Evolutionary conservation across 2,797 vertebrate genomes (phyloP).

Genomic region (Muscicapa comitata): DNA sequence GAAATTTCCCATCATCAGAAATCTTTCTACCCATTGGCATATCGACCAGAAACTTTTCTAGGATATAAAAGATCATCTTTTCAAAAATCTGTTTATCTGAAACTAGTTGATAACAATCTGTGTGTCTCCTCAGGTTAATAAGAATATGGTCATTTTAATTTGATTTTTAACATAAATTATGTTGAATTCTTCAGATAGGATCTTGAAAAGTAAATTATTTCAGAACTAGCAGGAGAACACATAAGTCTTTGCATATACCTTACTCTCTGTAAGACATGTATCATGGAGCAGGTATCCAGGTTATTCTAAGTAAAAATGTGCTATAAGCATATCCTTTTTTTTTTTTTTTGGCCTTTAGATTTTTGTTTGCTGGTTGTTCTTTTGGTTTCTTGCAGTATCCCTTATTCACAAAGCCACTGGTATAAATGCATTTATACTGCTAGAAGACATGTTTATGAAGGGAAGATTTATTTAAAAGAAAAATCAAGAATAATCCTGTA

Average conservation of each 20-base stretch:
- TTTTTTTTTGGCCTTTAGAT: background rate
- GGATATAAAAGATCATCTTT: background rate
- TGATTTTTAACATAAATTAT: background rate
- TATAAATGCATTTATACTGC: background rate
- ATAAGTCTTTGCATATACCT: background rate
- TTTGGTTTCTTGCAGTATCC: background rate
- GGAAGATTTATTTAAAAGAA: background rate
- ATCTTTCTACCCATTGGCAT: background rate
- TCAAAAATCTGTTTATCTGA: background rate
- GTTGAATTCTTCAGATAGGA: background rate
- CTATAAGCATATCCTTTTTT: background rate
- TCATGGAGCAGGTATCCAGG: background rate
- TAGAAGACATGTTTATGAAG: background rate
- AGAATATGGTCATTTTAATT: background rate
- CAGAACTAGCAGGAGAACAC: background rate
- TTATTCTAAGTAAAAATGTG: background rate
- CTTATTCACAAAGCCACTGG: background rate
- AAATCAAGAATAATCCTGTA: background rate
- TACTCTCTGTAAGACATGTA: rapidly evolving
- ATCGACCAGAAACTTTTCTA: background rate
- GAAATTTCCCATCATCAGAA: background rate
- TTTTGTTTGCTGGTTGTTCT: background rate
- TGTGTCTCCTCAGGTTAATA: background rate
- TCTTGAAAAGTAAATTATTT: background rate
- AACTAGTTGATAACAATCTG: background rate